Percentiles rank a stretch among this genome's conserved stretches.
Evolutionary conservation across 23 tunicate genomes (phyloP).

Genomic region (Halocynthia aurantium): DNA sequence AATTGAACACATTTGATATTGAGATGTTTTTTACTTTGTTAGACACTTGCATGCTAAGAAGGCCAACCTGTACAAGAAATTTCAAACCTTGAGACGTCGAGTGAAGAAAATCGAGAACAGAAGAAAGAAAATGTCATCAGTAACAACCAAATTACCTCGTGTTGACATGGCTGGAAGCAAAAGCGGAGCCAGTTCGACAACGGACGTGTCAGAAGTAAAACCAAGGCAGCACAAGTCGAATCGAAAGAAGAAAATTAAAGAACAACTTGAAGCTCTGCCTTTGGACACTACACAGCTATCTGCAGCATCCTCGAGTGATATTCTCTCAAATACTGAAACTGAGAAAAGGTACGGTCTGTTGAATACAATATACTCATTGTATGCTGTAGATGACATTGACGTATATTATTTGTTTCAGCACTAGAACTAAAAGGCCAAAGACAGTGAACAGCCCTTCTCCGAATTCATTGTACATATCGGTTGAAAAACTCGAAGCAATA

Average conservation of each 20-base stretch:
- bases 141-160: not conserved
- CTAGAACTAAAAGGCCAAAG: slow-evolving; percentile 12
- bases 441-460: slow-evolving; percentile 1
- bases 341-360: not conserved
- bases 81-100: not conserved
- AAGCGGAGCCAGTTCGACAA: no score
- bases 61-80: slow-evolving; percentile 18
- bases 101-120: not conserved
- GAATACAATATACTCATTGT: not conserved
- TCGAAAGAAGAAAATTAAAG: no score
- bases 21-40: not conserved
- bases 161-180: no score
- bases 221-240: no score
- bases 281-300: not conserved
- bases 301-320: not conserved
- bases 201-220: no score
- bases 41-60: slow-evolving; percentile 25
- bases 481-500: slow-evolving; percentile 38
- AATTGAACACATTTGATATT: not conserved
- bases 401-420: not conserved
- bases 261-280: no score
- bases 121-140: not conserved
- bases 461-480: slow-evolving; percentile 8
- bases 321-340: not conserved
- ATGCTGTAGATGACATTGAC: no score